Conservation (phyloP, 2,888 invertebrate species). For the Disparrhopalites patrizii region DNA sequence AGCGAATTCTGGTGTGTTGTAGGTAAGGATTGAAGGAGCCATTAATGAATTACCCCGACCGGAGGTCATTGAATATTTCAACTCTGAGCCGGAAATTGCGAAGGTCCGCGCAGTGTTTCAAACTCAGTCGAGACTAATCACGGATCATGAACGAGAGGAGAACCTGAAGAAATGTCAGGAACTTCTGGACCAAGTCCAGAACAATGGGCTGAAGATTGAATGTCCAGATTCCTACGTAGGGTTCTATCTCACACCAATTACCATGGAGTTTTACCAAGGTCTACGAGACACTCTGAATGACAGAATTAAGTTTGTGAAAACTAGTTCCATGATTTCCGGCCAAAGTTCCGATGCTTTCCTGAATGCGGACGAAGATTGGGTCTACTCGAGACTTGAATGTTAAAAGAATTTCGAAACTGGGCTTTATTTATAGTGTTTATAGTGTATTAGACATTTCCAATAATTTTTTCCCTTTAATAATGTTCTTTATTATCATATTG, state of each 20-base stretch:
- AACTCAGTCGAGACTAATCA: slow-evolving; percentile 71
- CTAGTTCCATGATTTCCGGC: not conserved
- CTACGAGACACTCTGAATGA: slow-evolving; percentile 37
- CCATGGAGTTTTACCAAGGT: slow-evolving; percentile 43
- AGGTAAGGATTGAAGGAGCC: slow-evolving; percentile 82
- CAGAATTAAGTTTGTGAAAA: slow-evolving; percentile 29
- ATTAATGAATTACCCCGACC: slow-evolving; percentile 69
- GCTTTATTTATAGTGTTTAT: too few relatives aligned
- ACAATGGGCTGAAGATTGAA: not conserved
- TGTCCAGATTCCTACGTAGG: slow-evolving; percentile 36
- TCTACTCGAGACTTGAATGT: slow-evolving; percentile 34
- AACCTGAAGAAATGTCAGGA: slow-evolving; percentile 65
- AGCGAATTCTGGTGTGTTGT: not conserved
- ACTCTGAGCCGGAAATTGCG: slow-evolving; percentile 73
- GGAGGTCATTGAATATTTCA: slow-evolving; percentile 79
- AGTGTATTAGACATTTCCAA: too few relatives aligned
- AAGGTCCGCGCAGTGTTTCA: slow-evolving; percentile 86
- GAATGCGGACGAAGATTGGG: slow-evolving; percentile 19
- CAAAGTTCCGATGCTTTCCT: not conserved
- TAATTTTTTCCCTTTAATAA: too few relatives aligned
- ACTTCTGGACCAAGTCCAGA: slow-evolving; percentile 60
- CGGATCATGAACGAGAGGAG: slow-evolving; percentile 59
- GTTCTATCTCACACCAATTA: slow-evolving; percentile 30
- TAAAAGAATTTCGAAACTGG: too few relatives aligned
- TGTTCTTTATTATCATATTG: too few relatives aligned